Conservation (phyloP, 2,888 invertebrate genomes). For the Stomorhina lunata region DNA sequence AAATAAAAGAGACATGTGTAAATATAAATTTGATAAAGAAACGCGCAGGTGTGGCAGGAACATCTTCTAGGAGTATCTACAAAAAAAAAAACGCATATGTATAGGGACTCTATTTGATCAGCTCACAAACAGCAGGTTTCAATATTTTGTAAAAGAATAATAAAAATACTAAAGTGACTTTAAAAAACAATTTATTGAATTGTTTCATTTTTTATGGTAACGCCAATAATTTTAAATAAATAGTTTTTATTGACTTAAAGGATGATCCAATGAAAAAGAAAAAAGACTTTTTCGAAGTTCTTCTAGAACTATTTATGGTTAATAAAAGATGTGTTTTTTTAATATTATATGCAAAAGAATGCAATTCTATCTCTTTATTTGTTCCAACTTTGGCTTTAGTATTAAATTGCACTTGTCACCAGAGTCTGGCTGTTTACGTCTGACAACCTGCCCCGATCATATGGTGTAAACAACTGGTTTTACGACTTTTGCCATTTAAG, state of each 20-base stretch:
- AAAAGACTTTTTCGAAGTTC: neutral
- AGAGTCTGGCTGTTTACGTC: neutral
- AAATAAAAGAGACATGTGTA: slow-evolving; percentile 55
- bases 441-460: neutral
- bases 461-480: slow-evolving; percentile 64
- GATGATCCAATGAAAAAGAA: neutral
- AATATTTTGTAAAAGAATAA: neutral
- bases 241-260: neutral
- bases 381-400: neutral
- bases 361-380: too few relatives aligned
- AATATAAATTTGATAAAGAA: slow-evolving; percentile 46
- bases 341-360: too few relatives aligned
- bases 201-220: slow-evolving; percentile 39
- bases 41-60: slow-evolving; percentile 62
- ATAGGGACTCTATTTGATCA: neutral
- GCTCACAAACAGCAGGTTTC: slow-evolving; percentile 25
- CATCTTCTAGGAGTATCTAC: slow-evolving; percentile 41
- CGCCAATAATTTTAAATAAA: slow-evolving; percentile 38
- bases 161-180: slow-evolving; percentile 23
- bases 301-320: neutral
- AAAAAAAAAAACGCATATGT: neutral
- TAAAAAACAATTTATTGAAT: slow-evolving; percentile 42
- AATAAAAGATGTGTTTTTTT: slow-evolving; percentile 10
- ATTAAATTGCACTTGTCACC: slow-evolving; percentile 62
- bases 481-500: slow-evolving; percentile 69